These are phyloP conservation scores for Cynaeus angustus DNA, from an alignment of 2,888 invertebrate species.

Conservation along the genomic window DNA sequence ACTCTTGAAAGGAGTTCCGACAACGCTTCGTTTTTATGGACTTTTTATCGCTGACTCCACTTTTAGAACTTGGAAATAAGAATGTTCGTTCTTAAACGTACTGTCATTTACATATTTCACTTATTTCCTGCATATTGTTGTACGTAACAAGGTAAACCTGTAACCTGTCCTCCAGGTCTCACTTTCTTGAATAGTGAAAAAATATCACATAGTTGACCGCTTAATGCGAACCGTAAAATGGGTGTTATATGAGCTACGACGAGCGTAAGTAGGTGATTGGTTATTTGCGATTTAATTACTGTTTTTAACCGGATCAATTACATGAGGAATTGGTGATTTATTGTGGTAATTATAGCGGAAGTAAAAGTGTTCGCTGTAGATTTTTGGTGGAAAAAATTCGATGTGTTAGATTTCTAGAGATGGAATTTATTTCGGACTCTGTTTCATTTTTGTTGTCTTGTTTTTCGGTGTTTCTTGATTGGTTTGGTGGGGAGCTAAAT, in stretches of 20 bases:
- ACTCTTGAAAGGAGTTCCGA: constrained; percentile 23
- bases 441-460: no score
- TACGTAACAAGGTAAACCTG: constrained; percentile 25
- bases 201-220: no score
- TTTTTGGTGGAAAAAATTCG: no score
- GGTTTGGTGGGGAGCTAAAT: no score
- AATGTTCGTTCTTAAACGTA: background rate
- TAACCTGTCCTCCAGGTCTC: constrained; percentile 29
- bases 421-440: no score
- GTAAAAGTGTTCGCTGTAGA: no score
- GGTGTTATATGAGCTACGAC: background rate
- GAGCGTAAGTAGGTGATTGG: background rate
- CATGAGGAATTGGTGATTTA: no score
- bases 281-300: no score
- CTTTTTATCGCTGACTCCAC: background rate
- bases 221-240: background rate
- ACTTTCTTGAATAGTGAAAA: constrained; percentile 23
- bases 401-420: no score
- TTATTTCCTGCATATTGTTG: constrained; percentile 23
- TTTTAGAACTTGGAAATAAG: background rate
- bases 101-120: constrained; percentile 10
- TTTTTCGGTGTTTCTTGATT: no score
- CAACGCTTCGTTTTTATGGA: background rate
- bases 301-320: no score
- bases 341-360: no score